Percentiles rank a stretch among this genome's conserved stretches.
phyloP scores from a whole-genome alignment of 64 coral and sea anemone genomes.

The Acropora tenuis region DNA sequence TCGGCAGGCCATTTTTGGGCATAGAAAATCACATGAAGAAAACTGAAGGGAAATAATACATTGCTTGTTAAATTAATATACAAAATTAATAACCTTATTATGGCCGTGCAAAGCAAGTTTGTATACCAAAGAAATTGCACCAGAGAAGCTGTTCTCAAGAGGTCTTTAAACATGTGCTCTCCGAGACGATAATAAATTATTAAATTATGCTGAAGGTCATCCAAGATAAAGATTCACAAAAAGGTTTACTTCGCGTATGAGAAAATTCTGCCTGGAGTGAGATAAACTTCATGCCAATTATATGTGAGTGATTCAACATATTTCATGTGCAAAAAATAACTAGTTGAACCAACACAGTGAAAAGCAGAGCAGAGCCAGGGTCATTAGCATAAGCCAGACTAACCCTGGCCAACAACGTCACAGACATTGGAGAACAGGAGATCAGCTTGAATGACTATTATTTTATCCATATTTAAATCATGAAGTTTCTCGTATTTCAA shows the following conservation, averaged over 20 bases:
- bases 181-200: background rate
- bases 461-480: background rate
- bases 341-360: too few relatives aligned
- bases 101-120: background rate
- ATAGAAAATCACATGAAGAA: too few relatives aligned
- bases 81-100: too few relatives aligned
- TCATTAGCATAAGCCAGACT: background rate
- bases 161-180: background rate
- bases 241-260: background rate
- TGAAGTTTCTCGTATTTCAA: constrained; percentile 14
- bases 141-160: background rate
- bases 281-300: constrained; percentile 1
- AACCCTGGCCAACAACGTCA: background rate
- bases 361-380: background rate
- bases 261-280: background rate
- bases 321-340: background rate
- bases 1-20: too few relatives aligned
- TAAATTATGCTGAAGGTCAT: constrained; percentile 24
- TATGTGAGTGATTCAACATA: background rate
- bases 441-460: background rate
- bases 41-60: too few relatives aligned
- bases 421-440: too few relatives aligned
- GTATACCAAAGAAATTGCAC: background rate
- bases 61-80: too few relatives aligned
- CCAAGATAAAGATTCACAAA: background rate